Evolutionary conservation across 2,113 vertebrate species (phyloP), one percentile per base, ranked within the genome.

Genomic region (Natator depressus): DNA sequence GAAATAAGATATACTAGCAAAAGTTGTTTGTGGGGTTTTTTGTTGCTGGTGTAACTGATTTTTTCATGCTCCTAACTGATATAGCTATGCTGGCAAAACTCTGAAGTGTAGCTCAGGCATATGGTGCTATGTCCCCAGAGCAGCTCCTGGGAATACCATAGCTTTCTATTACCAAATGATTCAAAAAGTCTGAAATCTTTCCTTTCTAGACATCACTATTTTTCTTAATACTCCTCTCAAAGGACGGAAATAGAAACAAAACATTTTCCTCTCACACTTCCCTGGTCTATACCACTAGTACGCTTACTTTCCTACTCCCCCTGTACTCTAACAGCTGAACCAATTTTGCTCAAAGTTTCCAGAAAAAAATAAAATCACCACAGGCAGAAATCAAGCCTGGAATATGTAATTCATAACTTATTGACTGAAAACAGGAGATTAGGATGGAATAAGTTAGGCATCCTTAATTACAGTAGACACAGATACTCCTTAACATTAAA

Each of bases 151-250:
- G 5, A 42, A 24, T 22, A 42, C 20, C n/a, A 38, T 5, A 75
- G 38, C 49, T 35, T 88, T 38, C 49, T 82, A 90, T 38, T 59
- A 91, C 90, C 69, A 53, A 75, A 85, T 47, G 29, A 85, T 59
- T n/a, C 62, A 65, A 5, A 4, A 94, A 88, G 49, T n/a, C 84
- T 86, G 31, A 95, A 96, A 93, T 51, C 9, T 8, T 65, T 94
- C 87, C 42, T 82, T 3, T 51, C 93, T 42, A 86, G 13, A 31
- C 31, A 35, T 62, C 29, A 54, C 24, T 53, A 2, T 27, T 86
- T 91, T 51, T 10, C 42, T 82, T 93, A 72, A 47, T 78, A 92
- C 59, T 91, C 47, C 6, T 93, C 29, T 4, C 35, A 54, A 7
- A 51, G 27, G 7, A 4, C 69, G 14, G 89, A 91, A 87, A 91